Evolutionary conservation across 2,113 vertebrate species (phyloP).

Genomic region (Porphyrio hochstetteri): DNA sequence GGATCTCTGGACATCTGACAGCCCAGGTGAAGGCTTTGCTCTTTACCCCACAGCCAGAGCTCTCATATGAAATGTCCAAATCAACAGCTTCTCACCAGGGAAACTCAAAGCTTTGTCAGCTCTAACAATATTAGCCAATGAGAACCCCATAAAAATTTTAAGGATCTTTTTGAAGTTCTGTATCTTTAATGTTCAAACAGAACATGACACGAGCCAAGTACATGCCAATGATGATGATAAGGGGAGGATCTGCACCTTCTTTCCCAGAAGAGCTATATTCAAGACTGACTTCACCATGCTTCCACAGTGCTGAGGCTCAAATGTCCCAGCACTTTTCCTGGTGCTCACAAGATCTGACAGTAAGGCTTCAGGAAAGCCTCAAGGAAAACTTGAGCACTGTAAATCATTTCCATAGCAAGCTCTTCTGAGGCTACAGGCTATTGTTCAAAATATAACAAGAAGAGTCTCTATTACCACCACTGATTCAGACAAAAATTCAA

Average conservation of each 20-base stretch:
- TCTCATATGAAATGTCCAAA: background rate
- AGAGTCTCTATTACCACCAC: background rate
- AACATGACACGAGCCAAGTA: background rate
- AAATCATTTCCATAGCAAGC: background rate
- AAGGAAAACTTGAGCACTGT: background rate
- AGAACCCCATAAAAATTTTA: background rate
- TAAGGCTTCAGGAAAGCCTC: background rate
- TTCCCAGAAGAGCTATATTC: background rate
- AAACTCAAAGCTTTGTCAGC: background rate
- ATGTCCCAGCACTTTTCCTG: background rate
- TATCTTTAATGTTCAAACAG: background rate
- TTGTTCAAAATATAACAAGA: background rate
- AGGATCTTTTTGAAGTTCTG: background rate
- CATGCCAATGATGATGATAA: background rate
- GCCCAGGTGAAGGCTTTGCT: background rate
- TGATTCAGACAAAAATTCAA: fast-evolving
- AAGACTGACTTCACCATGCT: background rate
- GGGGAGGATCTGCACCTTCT: background rate
- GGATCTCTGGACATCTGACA: background rate
- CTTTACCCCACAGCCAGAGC: background rate
- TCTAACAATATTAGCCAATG: background rate
- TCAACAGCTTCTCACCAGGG: background rate
- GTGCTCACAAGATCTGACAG: background rate
- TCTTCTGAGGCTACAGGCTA: background rate
- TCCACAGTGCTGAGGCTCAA: background rate